Evolutionary conservation across 2,113 vertebrate genomes (phyloP), one percentile per base, ranked within the genome.

Genomic region (Sinocyclocheilus anophthalmus): DNA sequence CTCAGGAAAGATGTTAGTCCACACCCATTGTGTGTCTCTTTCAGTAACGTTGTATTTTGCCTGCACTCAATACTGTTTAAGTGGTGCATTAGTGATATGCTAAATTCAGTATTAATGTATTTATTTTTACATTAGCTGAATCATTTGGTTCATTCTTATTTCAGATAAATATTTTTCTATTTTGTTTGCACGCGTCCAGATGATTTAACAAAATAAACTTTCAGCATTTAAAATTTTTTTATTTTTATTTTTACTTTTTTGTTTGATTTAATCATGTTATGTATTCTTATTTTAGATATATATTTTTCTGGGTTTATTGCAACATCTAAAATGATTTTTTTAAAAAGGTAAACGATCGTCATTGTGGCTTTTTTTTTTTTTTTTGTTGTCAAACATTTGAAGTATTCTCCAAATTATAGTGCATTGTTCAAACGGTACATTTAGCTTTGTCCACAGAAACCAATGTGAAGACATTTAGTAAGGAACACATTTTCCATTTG

Each of bases 351-450:
- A 92, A 89, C 14, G 50, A 86, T 87, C 80, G 82, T 9, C 70
- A 87, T 79, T 87, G 87, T 77, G 69, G 65, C 72, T 72, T 81
- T 4, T 1, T 4, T 45, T 3, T 2, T 42, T 80, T 26, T 75
- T 1, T 30, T 30, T 30, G 30, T 70, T 22, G 86, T 57, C 81
- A 90, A 84, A 86, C 85, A 84, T 83, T 65, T 84, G 24, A 89
- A 82, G 70, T 81, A 79, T 87, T 91, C 89, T 88, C 85, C 57
- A 89, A 89, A 89, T 90, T 90, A 87, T 57, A 86, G 84, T 85
- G 81, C 55, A 10, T 13, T 1, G 7, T 80, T 87, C 33, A 81
- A 83, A 85, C 33, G 73, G 22, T 67, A 53, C 55, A 86, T 76
- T 91, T 86, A 73, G 69, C 50, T 76, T 76, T 85, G 42, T 86